These are phyloP conservation scores for Papilio machaon DNA, from an alignment of 1,140 invertebrate genomes.

Conservation along the genomic window DNA sequence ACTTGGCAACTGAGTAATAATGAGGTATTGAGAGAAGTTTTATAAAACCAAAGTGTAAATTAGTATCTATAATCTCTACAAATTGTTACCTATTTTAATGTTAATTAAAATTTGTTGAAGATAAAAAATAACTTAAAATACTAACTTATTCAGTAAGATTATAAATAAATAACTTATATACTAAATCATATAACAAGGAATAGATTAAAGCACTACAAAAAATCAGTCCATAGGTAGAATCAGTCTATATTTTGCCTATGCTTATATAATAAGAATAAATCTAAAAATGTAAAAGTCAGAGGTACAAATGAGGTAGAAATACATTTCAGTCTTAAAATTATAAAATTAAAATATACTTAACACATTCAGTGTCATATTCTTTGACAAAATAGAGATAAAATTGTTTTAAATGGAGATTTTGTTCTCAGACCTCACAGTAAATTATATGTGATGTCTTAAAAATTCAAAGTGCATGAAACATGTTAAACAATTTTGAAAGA, in stretches of 20 bases:
- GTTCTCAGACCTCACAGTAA: neutral
- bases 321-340: conserved; percentile 34
- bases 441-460: neutral
- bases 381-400: too few species aligned
- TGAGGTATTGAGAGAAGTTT: neutral
- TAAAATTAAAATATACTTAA: conserved; percentile 6
- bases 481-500: conserved; percentile 72
- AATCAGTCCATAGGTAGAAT: conserved; percentile 34
- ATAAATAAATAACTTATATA: neutral
- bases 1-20: too few species aligned
- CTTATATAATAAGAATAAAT: conserved; percentile 29
- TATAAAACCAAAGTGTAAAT: neutral
- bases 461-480: neutral
- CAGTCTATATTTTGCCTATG: conserved; percentile 31
- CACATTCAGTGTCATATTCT: too few species aligned
- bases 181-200: conserved; percentile 5
- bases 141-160: neutral
- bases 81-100: neutral
- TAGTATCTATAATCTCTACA: neutral
- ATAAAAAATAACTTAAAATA: neutral
- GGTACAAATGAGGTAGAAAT: conserved; percentile 33
- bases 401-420: too few species aligned
- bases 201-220: neutral
- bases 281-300: conserved; percentile 29
- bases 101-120: neutral